These are phyloP conservation scores for Peromyscus nudipes DNA, from an alignment of 2,797 vertebrate species.

Conservation along the genomic window DNA sequence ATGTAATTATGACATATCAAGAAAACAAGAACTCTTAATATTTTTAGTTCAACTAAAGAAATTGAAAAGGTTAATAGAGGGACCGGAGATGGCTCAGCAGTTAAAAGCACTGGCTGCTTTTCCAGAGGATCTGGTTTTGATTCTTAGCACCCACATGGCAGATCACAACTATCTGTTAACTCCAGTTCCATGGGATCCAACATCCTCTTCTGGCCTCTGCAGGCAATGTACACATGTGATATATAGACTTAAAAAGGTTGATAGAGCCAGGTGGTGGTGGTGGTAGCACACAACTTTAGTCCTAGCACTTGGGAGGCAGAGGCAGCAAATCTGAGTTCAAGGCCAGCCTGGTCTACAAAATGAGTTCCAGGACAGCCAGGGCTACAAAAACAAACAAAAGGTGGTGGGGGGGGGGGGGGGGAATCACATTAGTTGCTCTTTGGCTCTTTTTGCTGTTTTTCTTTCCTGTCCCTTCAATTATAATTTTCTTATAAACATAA, in stretches of 20 bases:
- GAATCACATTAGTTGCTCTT: constrained; percentile 19
- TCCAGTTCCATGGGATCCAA: neutral
- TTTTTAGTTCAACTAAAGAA: constrained; percentile 51
- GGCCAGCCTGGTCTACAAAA: neutral
- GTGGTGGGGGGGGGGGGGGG: neutral
- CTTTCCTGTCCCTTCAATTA: constrained; percentile 54
- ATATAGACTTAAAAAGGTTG: neutral
- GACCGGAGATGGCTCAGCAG: neutral
- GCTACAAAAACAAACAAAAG: neutral
- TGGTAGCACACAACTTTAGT: neutral
- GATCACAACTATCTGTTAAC: neutral
- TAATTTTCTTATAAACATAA: constrained; percentile 10
- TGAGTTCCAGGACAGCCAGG: neutral
- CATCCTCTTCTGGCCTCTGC: neutral
- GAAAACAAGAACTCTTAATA: constrained; percentile 40
- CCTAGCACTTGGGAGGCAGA: neutral
- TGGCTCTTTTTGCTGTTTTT: neutral
- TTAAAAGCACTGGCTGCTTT: neutral
- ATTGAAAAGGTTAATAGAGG: neutral
- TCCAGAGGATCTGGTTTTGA: neutral
- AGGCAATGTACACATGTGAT: neutral
- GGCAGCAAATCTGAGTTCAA: neutral
- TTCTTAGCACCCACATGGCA: neutral
- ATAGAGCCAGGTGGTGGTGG: neutral
- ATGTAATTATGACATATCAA: constrained; percentile 1